Evolutionary conservation across 2,113 vertebrate genomes (phyloP), one percentile per base, ranked within the genome.

Genomic region (Thamnophis sirtalis): DNA sequence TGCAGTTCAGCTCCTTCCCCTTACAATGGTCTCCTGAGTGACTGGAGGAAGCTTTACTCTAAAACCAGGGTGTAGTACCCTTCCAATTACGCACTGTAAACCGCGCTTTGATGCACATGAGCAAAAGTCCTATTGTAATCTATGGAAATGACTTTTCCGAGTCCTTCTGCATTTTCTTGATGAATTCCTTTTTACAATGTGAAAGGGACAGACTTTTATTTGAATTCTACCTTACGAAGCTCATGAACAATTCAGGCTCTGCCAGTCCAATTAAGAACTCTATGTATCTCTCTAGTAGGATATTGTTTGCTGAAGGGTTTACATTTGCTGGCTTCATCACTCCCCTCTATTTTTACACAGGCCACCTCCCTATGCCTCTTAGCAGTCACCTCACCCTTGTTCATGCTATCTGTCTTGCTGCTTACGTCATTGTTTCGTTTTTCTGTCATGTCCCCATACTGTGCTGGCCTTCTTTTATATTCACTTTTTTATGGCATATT

Each of bases 181-280:
- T 50, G 11, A 43, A 55, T 54, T 80, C 60, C 33, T 49, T 53
- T 22, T 89, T 15, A 21, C 21, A 49, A 63, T 22, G 9, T 85
- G 89, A 56, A 90, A 54, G n/a, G 33, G 89, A 43, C 13, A 5
- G 21, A 24, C 55, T 49, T 89, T 89, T 43, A 33, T 73, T 85
- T 88, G 26, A 86, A 55, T 93, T 91, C 92, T 86, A 60, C n/a
- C 22, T 55, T 28, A 49, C 19, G n/a, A 54, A 89, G 56, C 80
- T 68, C 73, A 89, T 89, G n/a, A 63, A 86, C 89, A 89, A 86
- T 68, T 56, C 87, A 86, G 4, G 1, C 24, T 17, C 26, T 5
- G 2, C 55, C 73, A 55, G 19, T 26, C 49, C 87, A 91, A 50
- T 89, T 86, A 89, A 38, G 73, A 54, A 48, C 73, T 85, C 9